A percentile compares a stretch with the other conserved stretches of the same genome.
Conservation (phyloP, 2,113 vertebrate species). For the Trinectes maculatus region DNA sequence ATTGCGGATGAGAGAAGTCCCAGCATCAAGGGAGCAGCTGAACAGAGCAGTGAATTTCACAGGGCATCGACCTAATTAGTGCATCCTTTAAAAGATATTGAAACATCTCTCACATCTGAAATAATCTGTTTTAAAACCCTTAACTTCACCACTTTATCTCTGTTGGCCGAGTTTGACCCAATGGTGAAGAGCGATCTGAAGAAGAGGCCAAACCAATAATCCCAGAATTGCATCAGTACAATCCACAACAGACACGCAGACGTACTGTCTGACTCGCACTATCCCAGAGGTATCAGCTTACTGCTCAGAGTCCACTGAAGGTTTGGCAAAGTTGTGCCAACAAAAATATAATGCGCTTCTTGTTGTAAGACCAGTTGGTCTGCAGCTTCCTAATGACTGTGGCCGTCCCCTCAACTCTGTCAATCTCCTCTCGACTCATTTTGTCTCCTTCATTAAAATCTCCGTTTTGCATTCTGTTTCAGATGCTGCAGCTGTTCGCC, state of each 20-base stretch:
- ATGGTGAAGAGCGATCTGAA: slow-evolving; percentile 11
- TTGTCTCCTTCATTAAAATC: slow-evolving; percentile 17
- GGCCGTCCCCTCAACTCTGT: neutral
- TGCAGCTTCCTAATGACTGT: slow-evolving; percentile 12
- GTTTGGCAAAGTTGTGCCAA: neutral
- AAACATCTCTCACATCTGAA: slow-evolving; percentile 16
- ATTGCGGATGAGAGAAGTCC: slow-evolving; percentile 40
- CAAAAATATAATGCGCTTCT: neutral
- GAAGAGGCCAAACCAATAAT: slow-evolving; percentile 7
- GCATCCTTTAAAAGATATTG: slow-evolving; percentile 13
- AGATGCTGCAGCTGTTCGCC: slow-evolving; percentile 36
- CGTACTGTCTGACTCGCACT: slow-evolving; percentile 15
- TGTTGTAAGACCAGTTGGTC: neutral
- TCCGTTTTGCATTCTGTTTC: slow-evolving; percentile 20
- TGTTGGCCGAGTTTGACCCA: neutral
- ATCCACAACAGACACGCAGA: slow-evolving; percentile 6
- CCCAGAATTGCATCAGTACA: slow-evolving; percentile 4
- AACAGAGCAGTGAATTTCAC: slow-evolving; percentile 12
- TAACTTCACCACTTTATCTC: neutral
- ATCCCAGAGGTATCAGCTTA: neutral
- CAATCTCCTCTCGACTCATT: slow-evolving; percentile 3
- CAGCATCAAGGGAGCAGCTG: slow-evolving; percentile 16
- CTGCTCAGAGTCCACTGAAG: neutral
- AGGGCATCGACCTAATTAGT: slow-evolving; percentile 17
- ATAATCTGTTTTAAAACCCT: neutral